Conservation (phyloP, 2,113 vertebrate genomes). For the Stictonetta naevosa region DNA sequence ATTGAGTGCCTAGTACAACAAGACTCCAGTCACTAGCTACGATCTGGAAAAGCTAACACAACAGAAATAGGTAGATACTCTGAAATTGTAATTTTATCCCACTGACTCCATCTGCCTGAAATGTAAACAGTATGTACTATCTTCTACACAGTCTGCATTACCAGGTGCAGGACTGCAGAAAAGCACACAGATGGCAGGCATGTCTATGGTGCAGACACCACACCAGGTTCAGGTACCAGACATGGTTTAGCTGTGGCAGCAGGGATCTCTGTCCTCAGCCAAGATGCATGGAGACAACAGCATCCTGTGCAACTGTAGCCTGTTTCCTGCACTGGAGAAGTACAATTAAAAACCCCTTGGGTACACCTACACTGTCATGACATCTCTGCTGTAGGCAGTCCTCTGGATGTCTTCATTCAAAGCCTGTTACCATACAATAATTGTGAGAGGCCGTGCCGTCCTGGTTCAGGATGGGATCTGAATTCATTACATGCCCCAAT, state of each 20-base stretch:
- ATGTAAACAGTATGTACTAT: rapidly evolving
- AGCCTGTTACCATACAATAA: background rate
- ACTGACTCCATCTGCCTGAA: background rate
- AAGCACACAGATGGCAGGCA: rapidly evolving
- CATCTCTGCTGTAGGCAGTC: background rate
- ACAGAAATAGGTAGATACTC: rapidly evolving
- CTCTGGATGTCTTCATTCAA: background rate
- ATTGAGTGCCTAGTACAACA: background rate
- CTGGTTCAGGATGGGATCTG: background rate
- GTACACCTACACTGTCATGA: background rate
- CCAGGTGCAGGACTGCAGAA: background rate
- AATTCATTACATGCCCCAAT: background rate
- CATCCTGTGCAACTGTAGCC: rapidly evolving
- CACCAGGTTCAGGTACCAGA: rapidly evolving
- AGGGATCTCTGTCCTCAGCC: background rate
- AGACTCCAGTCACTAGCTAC: background rate
- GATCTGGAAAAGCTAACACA: background rate
- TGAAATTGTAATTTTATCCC: background rate
- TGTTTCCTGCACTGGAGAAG: background rate
- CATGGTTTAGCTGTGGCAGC: background rate
- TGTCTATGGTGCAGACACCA: rapidly evolving
- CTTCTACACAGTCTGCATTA: background rate
- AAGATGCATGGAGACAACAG: rapidly evolving
- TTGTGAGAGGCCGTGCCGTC: background rate
- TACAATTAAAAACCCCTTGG: background rate